phyloP scores from a whole-genome alignment of 2,797 vertebrate genomes.

The Xenentodon cancila region DNA sequence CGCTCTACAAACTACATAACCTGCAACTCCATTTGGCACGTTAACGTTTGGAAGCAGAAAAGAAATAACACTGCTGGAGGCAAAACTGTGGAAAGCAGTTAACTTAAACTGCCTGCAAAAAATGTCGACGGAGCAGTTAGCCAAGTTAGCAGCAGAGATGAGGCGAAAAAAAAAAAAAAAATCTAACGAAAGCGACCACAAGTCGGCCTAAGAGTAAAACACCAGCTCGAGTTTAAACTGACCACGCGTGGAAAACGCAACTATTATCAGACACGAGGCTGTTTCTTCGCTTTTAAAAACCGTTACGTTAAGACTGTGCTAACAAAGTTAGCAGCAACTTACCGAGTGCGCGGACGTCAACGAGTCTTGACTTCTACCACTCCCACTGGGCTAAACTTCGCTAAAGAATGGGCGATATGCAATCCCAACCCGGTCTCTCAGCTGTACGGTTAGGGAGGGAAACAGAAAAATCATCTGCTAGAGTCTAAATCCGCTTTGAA shows the following conservation, averaged over 20 bases:
- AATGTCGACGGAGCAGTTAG: constrained; percentile 16
- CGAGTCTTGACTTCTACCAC: constrained; percentile 46
- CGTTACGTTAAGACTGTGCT: not conserved
- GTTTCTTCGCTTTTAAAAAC: not conserved
- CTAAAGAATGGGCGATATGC: not conserved
- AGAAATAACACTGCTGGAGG: too few species aligned
- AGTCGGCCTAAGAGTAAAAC: not conserved
- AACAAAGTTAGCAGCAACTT: constrained; percentile 1
- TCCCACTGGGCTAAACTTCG: constrained; percentile 39
- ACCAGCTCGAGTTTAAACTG: not conserved
- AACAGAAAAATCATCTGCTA: not conserved
- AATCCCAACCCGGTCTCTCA: constrained; percentile 1
- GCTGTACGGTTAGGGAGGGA: not conserved
- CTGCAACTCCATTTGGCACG: too few species aligned
- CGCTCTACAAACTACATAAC: too few species aligned
- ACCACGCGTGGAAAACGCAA: not conserved
- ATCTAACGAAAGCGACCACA: too few species aligned
- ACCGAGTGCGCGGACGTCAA: constrained; percentile 48
- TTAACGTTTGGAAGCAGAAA: too few species aligned
- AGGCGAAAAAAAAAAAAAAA: not conserved
- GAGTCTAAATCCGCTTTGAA: constrained; percentile 50
- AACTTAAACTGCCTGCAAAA: not conserved
- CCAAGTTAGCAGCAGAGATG: not conserved
- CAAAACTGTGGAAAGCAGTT: not conserved
- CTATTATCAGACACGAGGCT: too few species aligned